Base-by-base conservation (phyloP, 2,797 vertebrate genomes). In the Muraenolepis orangiensis region DNA sequence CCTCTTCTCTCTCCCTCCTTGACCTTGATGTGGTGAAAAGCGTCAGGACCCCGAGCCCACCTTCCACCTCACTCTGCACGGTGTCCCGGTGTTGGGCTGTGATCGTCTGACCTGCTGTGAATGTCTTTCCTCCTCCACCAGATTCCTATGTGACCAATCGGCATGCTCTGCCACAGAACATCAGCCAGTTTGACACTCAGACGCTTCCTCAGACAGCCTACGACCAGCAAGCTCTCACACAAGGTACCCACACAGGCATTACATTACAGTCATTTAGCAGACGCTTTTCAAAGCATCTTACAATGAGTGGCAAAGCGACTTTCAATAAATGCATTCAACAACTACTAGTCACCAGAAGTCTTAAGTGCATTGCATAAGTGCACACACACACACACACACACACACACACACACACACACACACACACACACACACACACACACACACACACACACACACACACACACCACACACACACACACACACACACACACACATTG, bases 81-180 rank as follows among this genome's bases (percentile, higher is more conserved):
- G 3, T n/a, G 11, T 66, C 23, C 64, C 26, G 16, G 11, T 29
- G 23, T 28, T 13, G 23, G 11, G 14, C 46, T 51, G 46, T 51
- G 16, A 6, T 18, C 18, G 46, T 51, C 46, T 51, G 20, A 51
- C 46, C 46, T 51, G 46, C 46, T 51, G 46, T 5, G 18, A n/a
- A n/a, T 51, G 16, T 1, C 14, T 16, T 42, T 40, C 38, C 38
- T n/a, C 16, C 46, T n/a, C 32, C 32, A 34, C 8, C 91, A 98
- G 98, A 97, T 83, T 94, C 96, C 3, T 99, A 95, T 87, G 95
- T 96, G 88, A 94, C 94, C 20, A 87, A 95, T 0, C 95, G 96
- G 71, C 95, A 96, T 90, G 18, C 94, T 73, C 90, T 98, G 73
- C 95, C 94, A 34, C 95, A 95, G 74, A 97, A 94, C 77, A 95